Evolutionary conservation across 2,888 invertebrate species (phyloP), one percentile per base, ranked within the genome.

Genomic region (Drosophila vallismaia): DNA sequence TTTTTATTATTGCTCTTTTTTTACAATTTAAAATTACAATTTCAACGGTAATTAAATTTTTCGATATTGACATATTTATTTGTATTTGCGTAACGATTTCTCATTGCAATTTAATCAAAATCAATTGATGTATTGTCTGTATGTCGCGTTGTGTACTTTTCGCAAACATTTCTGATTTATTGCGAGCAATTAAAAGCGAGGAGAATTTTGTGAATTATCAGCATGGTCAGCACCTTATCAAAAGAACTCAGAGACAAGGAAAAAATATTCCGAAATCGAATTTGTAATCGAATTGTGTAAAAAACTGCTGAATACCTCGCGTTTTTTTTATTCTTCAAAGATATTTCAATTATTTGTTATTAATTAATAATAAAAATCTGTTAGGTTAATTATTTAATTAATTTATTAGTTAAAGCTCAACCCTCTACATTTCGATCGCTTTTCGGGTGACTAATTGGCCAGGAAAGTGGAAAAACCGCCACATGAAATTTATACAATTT

Each of bases 401-500:
- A 28, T 5, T 6, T 28, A 28, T 28, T 5, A 28, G 6, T 28
- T 19, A 19, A 19, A 19, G 19, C 19, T 19, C 19, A 19, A 19
- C 28, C 28, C 33, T n/a, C 7, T 33, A 12, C 56, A 1, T 4
- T 14, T 28, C 0, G 2, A 31, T 6, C 28, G 14, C 19, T n/a
- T 14, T 49, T 54, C 45, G 28, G 54, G 70, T 70, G 70, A 70
- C 70, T 70, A 72, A 70, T 72, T 70, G 62, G 62, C 68, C 58
- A 64, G 58, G 53, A 66, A 74, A 60, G 58, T 71, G 68, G 86
- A 81, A 85, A 87, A 82, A 64, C 82, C 75, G 42, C 59, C 36
- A 59, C 76, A 75, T 85, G 71, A 75, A 85, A 87, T 85, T 85
- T 81, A 81, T 87, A 81, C 69, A 88, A 82, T 75, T 82, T 82